Evolutionary conservation across 2,113 vertebrate species (phyloP).

Genomic region (Psilopsiagon aurifrons): DNA sequence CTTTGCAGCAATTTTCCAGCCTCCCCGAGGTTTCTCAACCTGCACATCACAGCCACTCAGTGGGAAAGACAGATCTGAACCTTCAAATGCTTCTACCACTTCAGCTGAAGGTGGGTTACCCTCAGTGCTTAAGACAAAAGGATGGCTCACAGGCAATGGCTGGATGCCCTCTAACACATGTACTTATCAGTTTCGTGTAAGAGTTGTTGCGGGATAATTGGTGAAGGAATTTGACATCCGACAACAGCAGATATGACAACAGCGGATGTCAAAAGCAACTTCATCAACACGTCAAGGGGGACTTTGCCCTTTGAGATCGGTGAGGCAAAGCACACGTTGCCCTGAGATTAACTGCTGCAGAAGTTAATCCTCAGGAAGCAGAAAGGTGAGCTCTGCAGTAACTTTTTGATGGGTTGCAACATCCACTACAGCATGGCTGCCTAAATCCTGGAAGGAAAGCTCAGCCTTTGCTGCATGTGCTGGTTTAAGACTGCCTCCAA

Average conservation of each 20-base stretch:
- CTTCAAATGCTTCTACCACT: neutral
- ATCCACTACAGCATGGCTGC: neutral
- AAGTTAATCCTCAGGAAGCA: neutral
- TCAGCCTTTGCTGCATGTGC: neutral
- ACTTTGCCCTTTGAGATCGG: neutral
- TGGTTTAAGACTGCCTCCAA: neutral
- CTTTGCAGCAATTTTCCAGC: neutral
- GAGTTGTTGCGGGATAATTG: neutral
- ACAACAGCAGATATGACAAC: neutral
- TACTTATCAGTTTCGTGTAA: neutral
- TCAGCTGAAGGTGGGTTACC: neutral
- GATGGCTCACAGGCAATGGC: neutral
- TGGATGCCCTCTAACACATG: neutral
- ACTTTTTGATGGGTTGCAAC: neutral
- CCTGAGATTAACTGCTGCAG: neutral
- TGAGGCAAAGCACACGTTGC: neutral
- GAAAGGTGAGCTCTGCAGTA: neutral
- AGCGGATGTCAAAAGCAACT: neutral
- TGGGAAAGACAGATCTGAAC: neutral
- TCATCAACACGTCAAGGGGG: neutral
- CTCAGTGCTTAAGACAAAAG: neutral
- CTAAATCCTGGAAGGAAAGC: neutral
- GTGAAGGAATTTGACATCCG: neutral
- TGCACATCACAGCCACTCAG: neutral
- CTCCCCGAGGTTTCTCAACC: neutral